Conservation (phyloP, 2,797 vertebrate genomes). For the Vireo griseus region DNA sequence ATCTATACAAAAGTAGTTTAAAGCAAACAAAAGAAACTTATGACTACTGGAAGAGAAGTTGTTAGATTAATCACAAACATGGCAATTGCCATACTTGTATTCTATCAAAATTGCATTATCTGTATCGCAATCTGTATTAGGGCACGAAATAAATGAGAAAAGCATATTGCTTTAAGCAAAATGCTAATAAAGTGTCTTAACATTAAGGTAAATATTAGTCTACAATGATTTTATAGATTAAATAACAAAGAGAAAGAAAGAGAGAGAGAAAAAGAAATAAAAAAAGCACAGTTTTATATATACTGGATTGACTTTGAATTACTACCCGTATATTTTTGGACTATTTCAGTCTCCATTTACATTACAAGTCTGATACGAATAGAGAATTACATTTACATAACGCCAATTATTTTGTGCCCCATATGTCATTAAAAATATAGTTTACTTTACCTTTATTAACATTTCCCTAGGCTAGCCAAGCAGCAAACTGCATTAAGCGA, state of each 20-base stretch:
- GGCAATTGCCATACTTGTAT: slow-evolving; percentile 74
- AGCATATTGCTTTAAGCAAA: slow-evolving; percentile 78
- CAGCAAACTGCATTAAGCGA: slow-evolving; percentile 83
- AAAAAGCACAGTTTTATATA: background rate
- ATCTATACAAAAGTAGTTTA: slow-evolving; percentile 9
- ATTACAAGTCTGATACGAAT: slow-evolving; percentile 49
- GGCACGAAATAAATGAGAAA: slow-evolving; percentile 78
- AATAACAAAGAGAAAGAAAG: background rate
- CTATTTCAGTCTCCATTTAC: slow-evolving; percentile 33
- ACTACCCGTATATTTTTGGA: slow-evolving; percentile 57
- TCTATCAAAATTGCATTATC: slow-evolving; percentile 70
- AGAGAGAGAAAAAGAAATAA: background rate
- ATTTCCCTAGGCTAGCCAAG: slow-evolving; percentile 86
- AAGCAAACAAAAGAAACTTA: slow-evolving; percentile 69
- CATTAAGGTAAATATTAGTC: slow-evolving; percentile 63
- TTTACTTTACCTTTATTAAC: slow-evolving; percentile 85
- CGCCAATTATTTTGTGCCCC: slow-evolving; percentile 82
- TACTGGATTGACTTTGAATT: slow-evolving; percentile 62
- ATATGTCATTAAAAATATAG: slow-evolving; percentile 82
- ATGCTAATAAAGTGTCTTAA: slow-evolving; percentile 62
- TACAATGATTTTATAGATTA: slow-evolving; percentile 25
- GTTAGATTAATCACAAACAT: slow-evolving; percentile 76
- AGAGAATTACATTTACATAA: slow-evolving; percentile 74
- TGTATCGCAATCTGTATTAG: slow-evolving; percentile 62
- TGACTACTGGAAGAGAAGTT: slow-evolving; percentile 75